Base-by-base conservation (phyloP, 2,888 invertebrate species). In the Apodemia hepburni region DNA sequence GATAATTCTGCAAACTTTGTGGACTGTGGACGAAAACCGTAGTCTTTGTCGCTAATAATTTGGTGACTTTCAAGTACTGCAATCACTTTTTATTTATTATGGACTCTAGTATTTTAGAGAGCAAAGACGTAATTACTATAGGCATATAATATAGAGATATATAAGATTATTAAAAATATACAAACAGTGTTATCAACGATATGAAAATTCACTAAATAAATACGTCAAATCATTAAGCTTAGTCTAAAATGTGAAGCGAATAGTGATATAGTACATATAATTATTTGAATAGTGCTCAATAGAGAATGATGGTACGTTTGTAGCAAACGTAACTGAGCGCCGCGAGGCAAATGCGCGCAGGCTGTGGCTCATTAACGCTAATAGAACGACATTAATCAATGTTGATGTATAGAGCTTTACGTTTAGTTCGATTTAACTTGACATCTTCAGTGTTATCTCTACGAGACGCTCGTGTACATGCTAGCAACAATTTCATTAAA, bases 351-450 rank as follows among this genome's bases (percentile, higher is more conserved):
- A 83, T 79, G 78, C 70, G 78, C 79, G 74, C 42, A 75, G 80
- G 68, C 78, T 78, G 81, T 68, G 81, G 76, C 82, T 85, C 85
- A 85, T 87, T 85, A 84, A 74, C 78, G 75, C 73, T 85, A 84
- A 86, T 81, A 83, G 84, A 78, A 75, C 71, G 64, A 73, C 79
- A 85, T 87, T 84, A 82, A 84, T 86, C 85, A 80, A 77, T 79
- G 77, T 77, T 80, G 77, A 80, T 81, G 82, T 81, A 81, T 61
- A 57, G 64, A 66, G 64, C 65, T 65, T 60, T 61, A 59, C 61
- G 61, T 61, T 61, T 58, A 45, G 15, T 58, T 22, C 51, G 22
- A 22, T 51, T 58, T 57, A 58, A 57, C 61, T 61, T 57, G 58
- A 57, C 61, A 57, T 57, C 61, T 58, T 61, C 61, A 33, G 42